These are phyloP conservation scores for roundworm (Caenorhabditis elegans) DNA, from an alignment of 1,140 invertebrate genomes.

Conservation along the genomic window DNA sequence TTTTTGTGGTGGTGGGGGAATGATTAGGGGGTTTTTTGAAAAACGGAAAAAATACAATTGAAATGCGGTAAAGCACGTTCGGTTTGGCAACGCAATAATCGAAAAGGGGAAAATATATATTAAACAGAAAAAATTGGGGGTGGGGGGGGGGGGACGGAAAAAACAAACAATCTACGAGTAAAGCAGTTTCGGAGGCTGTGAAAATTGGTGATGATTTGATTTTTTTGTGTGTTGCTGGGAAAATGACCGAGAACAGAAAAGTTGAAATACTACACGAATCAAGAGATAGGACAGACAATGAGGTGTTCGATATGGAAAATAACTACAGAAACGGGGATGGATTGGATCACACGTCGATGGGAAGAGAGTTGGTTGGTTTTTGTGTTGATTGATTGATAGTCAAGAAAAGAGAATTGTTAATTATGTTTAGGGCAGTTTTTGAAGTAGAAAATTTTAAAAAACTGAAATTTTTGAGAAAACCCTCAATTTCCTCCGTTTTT, in stretches of 20 bases:
- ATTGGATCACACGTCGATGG: constrained; percentile 1
- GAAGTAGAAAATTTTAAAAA: too few relatives aligned
- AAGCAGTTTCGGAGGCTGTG: neutral
- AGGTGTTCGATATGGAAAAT: neutral
- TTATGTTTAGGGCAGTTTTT: too few relatives aligned
- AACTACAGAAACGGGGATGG: neutral
- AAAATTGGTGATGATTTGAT: neutral
- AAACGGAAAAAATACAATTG: neutral
- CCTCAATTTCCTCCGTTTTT: too few relatives aligned
- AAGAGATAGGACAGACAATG: neutral
- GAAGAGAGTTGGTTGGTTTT: too few relatives aligned
- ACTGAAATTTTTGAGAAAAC: too few relatives aligned
- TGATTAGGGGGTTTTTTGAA: neutral
- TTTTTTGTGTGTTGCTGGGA: too few relatives aligned
- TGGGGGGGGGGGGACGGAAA: too few relatives aligned
- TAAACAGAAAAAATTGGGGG: neutral
- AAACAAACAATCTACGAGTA: neutral
- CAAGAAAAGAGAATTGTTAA: too few relatives aligned
- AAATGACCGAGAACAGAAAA: neutral
- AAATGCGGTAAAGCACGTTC: neutral
- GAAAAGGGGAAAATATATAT: neutral
- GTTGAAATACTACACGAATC: neutral
- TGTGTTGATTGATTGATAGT: neutral
- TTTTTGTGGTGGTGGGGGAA: too few relatives aligned
- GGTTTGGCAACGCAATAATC: neutral